Percentiles rank a stretch among this genome's conserved stretches.
These are phyloP conservation scores for Sebastolobus alascanus DNA, from an alignment of 2,797 vertebrate genomes.

Conservation along the genomic window DNA sequence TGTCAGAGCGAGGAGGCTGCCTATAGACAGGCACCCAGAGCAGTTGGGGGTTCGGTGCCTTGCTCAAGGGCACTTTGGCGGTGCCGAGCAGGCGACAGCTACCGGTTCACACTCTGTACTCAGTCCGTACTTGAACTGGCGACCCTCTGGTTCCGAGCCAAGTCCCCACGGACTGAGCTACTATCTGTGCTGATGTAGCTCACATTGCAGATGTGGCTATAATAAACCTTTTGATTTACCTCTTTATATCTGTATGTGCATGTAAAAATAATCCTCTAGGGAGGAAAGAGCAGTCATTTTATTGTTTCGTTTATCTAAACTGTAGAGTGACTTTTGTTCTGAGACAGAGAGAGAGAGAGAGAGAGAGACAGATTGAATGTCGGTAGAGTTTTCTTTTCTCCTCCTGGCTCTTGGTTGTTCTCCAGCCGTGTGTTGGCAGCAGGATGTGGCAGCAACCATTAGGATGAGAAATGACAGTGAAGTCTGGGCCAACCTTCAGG, in stretches of 20 bases:
- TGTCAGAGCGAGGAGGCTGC: no score
- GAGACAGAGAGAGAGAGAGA: conserved; percentile 55
- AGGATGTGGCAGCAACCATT: conserved; percentile 78
- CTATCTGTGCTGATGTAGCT: not conserved
- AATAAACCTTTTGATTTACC: not conserved
- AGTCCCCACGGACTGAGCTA: not conserved
- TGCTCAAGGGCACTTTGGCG: no score
- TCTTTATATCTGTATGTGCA: not conserved
- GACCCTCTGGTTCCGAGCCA: not conserved
- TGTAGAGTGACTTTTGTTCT: conserved; percentile 45
- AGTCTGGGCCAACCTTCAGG: conserved; percentile 76
- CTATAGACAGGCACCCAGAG: no score
- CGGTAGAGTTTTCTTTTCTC: conserved; percentile 70
- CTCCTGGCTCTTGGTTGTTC: conserved; percentile 69
- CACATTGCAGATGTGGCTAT: not conserved
- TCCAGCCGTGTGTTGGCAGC: conserved; percentile 74
- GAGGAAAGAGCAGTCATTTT: conserved; percentile 15
- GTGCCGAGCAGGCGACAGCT: not conserved
- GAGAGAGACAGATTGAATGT: conserved; percentile 50
- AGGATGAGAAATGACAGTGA: conserved; percentile 79
- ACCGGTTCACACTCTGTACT: not conserved
- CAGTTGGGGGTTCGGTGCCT: no score
- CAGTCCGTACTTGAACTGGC: not conserved
- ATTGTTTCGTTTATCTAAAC: conserved; percentile 26
- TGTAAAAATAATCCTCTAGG: not conserved